A percentile compares a stretch with the other conserved stretches of the same genome.
phyloP scores from a whole-genome alignment of 2,888 invertebrate genomes.

The Latrodectus hesperus region DNA sequence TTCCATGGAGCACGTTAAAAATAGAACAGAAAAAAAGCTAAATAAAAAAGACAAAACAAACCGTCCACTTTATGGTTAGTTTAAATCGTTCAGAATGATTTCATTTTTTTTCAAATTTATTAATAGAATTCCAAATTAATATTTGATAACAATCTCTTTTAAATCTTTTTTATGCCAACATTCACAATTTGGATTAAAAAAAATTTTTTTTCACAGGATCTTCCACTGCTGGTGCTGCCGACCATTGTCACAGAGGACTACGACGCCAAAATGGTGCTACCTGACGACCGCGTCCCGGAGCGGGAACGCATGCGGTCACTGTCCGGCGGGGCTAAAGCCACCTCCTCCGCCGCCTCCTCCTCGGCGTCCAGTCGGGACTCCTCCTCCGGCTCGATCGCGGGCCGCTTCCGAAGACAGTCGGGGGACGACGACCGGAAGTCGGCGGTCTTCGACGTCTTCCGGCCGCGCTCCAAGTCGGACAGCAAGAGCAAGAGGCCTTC shows the following conservation, averaged over 20 bases:
- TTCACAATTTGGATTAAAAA: neutral
- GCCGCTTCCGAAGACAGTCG: constrained; percentile 74
- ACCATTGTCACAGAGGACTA: constrained; percentile 64
- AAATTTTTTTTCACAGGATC: constrained; percentile 37
- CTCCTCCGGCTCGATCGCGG: constrained; percentile 38
- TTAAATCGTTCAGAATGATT: too few species aligned
- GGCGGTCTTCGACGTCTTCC: constrained; percentile 85
- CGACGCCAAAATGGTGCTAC: constrained; percentile 56
- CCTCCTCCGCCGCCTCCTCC: neutral
- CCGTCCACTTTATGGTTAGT: too few species aligned
- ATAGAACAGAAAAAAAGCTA: too few species aligned
- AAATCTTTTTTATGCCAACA: neutral
- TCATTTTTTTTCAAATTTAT: too few species aligned
- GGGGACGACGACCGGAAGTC: constrained; percentile 73
- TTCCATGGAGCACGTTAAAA: too few species aligned
- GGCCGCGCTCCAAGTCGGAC: constrained; percentile 85
- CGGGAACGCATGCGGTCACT: constrained; percentile 56
- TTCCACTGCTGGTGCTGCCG: constrained; percentile 57
- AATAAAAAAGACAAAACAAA: too few species aligned
- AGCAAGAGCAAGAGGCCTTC: constrained; percentile 67
- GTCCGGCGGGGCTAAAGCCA: constrained; percentile 48
- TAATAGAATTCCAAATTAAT: too few species aligned
- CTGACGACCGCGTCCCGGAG: constrained; percentile 34
- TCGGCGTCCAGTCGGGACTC: constrained; percentile 3
- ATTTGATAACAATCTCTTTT: too few species aligned